Base-by-base conservation (phyloP, 2,888 invertebrate genomes). In the Philereme vetulata region DNA sequence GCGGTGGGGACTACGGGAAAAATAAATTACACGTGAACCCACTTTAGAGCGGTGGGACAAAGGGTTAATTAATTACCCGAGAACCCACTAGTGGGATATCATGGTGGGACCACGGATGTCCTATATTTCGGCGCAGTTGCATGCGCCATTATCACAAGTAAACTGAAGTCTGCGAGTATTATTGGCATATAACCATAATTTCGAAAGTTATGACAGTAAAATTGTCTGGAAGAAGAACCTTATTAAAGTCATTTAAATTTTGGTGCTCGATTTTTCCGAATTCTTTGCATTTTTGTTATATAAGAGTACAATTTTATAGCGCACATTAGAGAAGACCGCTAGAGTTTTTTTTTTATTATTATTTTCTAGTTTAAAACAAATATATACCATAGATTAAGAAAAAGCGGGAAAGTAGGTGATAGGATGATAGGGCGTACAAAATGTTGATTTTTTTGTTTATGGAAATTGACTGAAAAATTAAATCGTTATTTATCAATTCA, bases 361-460 rank as follows among this genome's bases (percentile, higher is more conserved):
- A 68, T 72, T 72, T 68, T 64, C 64, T 67, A 64, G 63, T 62
- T 66, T 58, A 68, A 66, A 67, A 58, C 64, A 71, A 66, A 73
- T 77, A 83, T 80, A 81, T 84, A 83, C 80, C 76, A 75, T 85
- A 81, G 74, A 61, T 58, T 64, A 79, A 75, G 77, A 65, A 60
- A 66, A 74, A 69, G 75, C 78, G 75, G 64, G 75, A 70, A 75
- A 75, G 75, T 82, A 78, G 80, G 67, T 70, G 74, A 77, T 76
- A 76, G 74, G 69, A 72, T 68, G 76, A 73, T 64, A 72, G 86
- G 79, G 84, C 83, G 86, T 79, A 75, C 81, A 73, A 65, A 66
- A 56, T 65, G 44, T 68, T 10, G 8, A 35, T 33, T 5, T 36
- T 42, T 48, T 58, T 45, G 35, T 52, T 50, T 34, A 33, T 51